A percentile compares a stretch with the other conserved stretches of the same genome.
Evolutionary conservation across 1,140 invertebrate species (phyloP).

Genomic region (Phortica variegata): DNA sequence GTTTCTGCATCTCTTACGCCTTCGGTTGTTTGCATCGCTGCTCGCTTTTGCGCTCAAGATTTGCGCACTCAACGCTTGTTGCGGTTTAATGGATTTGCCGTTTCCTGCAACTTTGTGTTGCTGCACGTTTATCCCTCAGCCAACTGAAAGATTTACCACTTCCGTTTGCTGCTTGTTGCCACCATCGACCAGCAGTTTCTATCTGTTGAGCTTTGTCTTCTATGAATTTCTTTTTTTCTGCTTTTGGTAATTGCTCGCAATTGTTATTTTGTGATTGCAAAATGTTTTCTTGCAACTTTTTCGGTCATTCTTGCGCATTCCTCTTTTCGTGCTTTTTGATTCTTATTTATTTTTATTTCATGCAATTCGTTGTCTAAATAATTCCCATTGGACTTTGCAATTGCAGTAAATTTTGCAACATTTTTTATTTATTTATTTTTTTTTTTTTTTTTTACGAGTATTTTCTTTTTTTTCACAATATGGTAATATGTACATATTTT

Average conservation of each 20-base stretch:
- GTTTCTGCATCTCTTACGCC: no score
- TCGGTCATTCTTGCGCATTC: slow-evolving; percentile 11
- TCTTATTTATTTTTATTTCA: slow-evolving; percentile 8
- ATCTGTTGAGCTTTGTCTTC: slow-evolving; percentile 23
- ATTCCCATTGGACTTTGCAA: neutral
- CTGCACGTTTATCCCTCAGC: no score
- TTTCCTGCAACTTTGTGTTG: slow-evolving; percentile 46
- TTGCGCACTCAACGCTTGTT: slow-evolving; percentile 34
- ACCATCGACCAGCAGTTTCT: slow-evolving; percentile 23
- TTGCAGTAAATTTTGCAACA: neutral
- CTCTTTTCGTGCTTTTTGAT: slow-evolving; percentile 37
- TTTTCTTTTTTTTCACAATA: no score
- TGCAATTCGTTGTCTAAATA: neutral
- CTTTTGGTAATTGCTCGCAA: slow-evolving; percentile 47
- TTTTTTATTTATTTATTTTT: no score
- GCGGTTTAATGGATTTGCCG: slow-evolving; percentile 53
- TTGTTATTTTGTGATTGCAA: slow-evolving; percentile 39
- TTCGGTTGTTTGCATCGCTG: no score
- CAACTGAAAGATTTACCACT: no score
- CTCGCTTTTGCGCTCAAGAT: no score
- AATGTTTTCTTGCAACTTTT: slow-evolving; percentile 12
- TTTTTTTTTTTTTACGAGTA: no score
- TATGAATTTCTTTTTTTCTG: slow-evolving; percentile 18
- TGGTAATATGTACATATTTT: no score
- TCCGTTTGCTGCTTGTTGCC: slow-evolving; percentile 27